phyloP scores from a whole-genome alignment of 2,888 invertebrate genomes.

The Tenthredo livida region DNA sequence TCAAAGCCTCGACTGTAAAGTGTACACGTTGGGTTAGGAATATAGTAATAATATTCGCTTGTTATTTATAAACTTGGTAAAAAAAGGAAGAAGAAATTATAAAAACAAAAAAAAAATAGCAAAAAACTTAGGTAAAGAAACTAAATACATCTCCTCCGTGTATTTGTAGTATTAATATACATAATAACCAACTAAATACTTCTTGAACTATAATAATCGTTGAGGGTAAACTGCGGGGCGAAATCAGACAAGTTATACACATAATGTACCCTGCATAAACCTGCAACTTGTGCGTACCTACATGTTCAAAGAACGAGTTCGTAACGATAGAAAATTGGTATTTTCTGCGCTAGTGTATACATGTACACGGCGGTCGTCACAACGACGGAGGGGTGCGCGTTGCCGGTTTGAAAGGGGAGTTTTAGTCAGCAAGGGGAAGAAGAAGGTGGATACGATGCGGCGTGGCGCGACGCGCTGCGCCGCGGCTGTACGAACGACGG shows the following conservation, averaged over 20 bases:
- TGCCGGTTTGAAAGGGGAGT: constrained; percentile 15
- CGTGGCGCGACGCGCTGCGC: neutral
- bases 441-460: neutral
- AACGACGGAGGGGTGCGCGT: constrained; percentile 4
- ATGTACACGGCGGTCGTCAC: neutral
- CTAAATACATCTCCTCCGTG: neutral
- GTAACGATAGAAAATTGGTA: neutral
- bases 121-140: neutral
- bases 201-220: neutral
- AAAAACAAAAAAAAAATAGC: no score
- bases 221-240: neutral
- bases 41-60: neutral
- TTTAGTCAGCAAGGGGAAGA: neutral
- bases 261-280: no score
- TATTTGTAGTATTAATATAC: neutral
- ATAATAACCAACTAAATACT: neutral
- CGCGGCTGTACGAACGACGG: neutral
- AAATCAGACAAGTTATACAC: no score
- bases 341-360: neutral
- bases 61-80: neutral
- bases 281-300: neutral
- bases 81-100: neutral
- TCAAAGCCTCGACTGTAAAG: no score
- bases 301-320: neutral
- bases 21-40: neutral